Evolutionary conservation across 2,797 vertebrate species (phyloP).

Genomic region (Gymnothorax javanicus): DNA sequence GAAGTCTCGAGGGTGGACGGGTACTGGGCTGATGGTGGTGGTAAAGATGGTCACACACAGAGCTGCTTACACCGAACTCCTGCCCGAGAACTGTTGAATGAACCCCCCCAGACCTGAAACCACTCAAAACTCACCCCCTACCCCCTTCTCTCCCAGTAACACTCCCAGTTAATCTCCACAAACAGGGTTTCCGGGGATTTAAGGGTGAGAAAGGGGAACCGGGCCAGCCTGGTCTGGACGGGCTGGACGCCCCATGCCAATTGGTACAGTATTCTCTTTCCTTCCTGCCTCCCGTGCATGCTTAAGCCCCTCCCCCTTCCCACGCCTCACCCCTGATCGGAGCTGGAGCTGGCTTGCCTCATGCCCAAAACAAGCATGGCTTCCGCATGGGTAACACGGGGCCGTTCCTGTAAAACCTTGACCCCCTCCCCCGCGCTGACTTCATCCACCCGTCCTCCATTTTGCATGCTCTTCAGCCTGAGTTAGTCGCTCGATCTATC

Average conservation of each 20-base stretch:
- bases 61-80: conserved; percentile 69
- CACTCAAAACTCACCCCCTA: conserved; percentile 39
- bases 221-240: conserved; percentile 99
- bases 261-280: conserved; percentile 99
- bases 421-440: background rate
- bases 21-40: conserved; percentile 29
- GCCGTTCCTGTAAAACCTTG: background rate
- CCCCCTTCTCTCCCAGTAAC: conserved; percentile 88
- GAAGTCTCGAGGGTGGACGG: background rate
- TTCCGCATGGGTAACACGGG: conserved; percentile 28
- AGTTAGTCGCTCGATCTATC: background rate
- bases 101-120: conserved; percentile 41
- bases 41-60: conserved; percentile 56
- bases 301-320: conserved; percentile 51
- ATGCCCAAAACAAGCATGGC: conserved; percentile 53
- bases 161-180: conserved; percentile 96
- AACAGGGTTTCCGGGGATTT: conserved; percentile 99
- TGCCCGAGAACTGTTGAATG: conserved; percentile 43
- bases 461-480: conserved; percentile 19
- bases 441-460: background rate
- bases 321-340: background rate
- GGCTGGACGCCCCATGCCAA: conserved; percentile 99
- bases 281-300: conserved; percentile 86
- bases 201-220: conserved; percentile 99
- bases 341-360: conserved; percentile 32